These are phyloP conservation scores for Catocala nupta DNA, from an alignment of 2,888 invertebrate species.

Conservation along the genomic window DNA sequence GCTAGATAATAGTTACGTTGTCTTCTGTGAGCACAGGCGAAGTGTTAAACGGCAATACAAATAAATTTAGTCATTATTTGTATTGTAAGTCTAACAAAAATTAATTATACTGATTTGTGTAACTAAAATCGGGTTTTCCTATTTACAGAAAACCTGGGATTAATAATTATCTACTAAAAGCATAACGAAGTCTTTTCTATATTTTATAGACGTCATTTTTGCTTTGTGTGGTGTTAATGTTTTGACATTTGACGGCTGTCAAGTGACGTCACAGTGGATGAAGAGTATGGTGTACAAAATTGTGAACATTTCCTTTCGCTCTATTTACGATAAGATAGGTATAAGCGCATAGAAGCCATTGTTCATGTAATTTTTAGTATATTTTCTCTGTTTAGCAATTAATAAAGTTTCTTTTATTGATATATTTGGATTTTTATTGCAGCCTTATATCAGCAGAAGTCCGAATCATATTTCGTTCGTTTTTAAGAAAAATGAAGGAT, in stretches of 20 bases:
- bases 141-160: slow-evolving; percentile 1
- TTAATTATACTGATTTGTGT: not conserved
- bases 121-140: not conserved
- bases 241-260: not conserved
- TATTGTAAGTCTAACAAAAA: not conserved
- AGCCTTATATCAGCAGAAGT: not conserved
- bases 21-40: too few species aligned
- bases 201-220: too few species aligned
- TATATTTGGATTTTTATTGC: slow-evolving; percentile 34
- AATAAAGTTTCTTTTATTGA: slow-evolving; percentile 84
- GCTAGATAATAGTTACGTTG: too few species aligned
- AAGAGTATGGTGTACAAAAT: slow-evolving; percentile 50
- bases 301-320: slow-evolving; percentile 46
- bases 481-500: too few species aligned
- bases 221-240: not conserved
- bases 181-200: too few species aligned
- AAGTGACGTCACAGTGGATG: slow-evolving; percentile 23
- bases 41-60: slow-evolving; percentile 2
- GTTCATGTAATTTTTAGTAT: slow-evolving; percentile 78
- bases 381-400: slow-evolving; percentile 77
- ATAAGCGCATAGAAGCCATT: slow-evolving; percentile 78
- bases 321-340: slow-evolving; percentile 56
- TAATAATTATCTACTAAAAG: not conserved
- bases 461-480: too few species aligned
- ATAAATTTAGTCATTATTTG: slow-evolving; percentile 12